phyloP scores from a whole-genome alignment of 1,140 invertebrate species.

The Papilio glaucus region DNA sequence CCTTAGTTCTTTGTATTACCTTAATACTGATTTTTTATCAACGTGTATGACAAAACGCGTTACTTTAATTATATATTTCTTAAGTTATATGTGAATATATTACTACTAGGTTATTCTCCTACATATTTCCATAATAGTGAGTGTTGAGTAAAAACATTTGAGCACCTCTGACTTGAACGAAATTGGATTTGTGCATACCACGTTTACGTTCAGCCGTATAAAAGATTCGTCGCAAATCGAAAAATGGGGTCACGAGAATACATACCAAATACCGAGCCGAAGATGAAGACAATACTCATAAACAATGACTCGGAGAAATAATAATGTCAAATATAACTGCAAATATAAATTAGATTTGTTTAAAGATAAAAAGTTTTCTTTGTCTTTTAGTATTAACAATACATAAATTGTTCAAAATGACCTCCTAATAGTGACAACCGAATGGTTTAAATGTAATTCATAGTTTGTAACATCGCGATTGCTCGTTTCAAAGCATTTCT shows the following conservation, averaged over 20 bases:
- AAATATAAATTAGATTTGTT: constrained; percentile 24
- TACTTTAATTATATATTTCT: no score
- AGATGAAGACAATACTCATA: constrained; percentile 14
- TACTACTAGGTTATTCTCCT: no score
- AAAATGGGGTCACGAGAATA: constrained; percentile 32
- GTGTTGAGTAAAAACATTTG: neutral
- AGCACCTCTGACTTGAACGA: constrained; percentile 8
- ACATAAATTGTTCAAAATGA: constrained; percentile 5
- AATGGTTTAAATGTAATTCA: neutral
- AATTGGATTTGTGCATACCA: constrained; percentile 33
- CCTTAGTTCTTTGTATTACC: no score
- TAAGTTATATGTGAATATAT: no score
- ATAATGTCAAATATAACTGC: constrained; percentile 29
- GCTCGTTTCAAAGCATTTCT: no score
- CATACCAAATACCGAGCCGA: constrained; percentile 1
- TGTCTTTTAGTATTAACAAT: constrained; percentile 4
- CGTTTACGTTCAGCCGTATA: constrained; percentile 21
- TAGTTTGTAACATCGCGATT: neutral
- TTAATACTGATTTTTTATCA: no score
- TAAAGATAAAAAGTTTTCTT: constrained; percentile 15
- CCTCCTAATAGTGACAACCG: neutral
- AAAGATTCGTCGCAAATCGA: constrained; percentile 31
- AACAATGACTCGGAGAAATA: constrained; percentile 24
- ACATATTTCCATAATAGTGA: no score
- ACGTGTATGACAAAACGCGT: no score